Evolutionary conservation across 1,140 invertebrate species (phyloP).

Genomic region (Caenorhabditis tropicalis): DNA sequence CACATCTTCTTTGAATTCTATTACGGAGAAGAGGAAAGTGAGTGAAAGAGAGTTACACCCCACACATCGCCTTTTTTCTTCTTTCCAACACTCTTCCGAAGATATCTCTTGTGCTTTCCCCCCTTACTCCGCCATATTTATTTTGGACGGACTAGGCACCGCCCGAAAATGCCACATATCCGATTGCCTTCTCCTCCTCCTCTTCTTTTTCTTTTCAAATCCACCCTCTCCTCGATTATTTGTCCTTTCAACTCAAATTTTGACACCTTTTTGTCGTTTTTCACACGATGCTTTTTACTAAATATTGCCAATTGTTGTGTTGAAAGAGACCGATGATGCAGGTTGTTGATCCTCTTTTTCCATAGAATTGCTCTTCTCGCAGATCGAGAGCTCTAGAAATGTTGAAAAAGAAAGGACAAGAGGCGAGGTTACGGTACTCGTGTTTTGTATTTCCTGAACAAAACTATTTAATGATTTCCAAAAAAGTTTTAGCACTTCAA

Average conservation of each 20-base stretch:
- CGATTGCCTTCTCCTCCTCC: conserved; percentile 22
- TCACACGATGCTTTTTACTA: conserved; percentile 31
- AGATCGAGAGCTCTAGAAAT: neutral
- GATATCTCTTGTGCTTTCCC: conserved; percentile 18
- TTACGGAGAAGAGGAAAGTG: conserved; percentile 38
- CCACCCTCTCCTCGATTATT: neutral
- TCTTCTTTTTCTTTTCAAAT: neutral
- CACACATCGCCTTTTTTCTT: conserved; percentile 19
- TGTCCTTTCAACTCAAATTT: conserved; percentile 20
- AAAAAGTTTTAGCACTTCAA: too few species aligned
- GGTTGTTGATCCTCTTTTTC: too few species aligned
- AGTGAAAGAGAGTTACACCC: conserved; percentile 26
- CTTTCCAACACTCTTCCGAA: conserved; percentile 8
- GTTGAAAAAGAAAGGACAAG: neutral
- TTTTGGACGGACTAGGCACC: conserved; percentile 40
- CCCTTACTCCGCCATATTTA: neutral
- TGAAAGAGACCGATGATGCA: neutral
- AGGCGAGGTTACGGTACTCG: too few species aligned
- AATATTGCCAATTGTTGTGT: neutral
- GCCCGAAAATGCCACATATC: conserved; percentile 34
- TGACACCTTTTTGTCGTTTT: conserved; percentile 36
- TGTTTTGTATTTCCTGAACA: too few species aligned
- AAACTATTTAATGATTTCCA: too few species aligned
- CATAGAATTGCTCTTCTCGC: neutral
- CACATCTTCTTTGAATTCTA: conserved; percentile 45